These are phyloP conservation scores for Brachynemurus nebulosus DNA, from an alignment of 2,888 invertebrate species.

Conservation along the genomic window DNA sequence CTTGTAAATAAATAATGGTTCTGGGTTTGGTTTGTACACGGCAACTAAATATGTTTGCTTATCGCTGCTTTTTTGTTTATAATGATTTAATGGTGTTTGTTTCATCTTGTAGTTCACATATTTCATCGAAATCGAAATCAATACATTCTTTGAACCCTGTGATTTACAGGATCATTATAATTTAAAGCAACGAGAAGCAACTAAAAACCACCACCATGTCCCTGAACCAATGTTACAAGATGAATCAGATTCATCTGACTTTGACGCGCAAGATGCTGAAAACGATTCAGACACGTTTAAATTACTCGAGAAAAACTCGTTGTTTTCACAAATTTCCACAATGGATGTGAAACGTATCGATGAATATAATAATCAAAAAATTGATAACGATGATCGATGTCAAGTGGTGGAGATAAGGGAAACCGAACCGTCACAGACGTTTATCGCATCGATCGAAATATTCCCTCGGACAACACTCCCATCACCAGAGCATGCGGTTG, in stretches of 20 bases:
- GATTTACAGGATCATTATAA: conserved; percentile 2
- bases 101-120: no score
- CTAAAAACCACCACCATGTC: not conserved
- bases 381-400: conserved; percentile 28
- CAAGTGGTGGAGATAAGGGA: conserved; percentile 55
- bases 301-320: conserved; percentile 48
- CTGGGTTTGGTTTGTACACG: no score
- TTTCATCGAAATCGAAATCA: no score
- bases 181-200: conserved; percentile 2
- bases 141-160: no score
- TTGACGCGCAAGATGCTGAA: conserved; percentile 23
- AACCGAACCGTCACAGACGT: conserved; percentile 51
- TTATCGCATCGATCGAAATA: conserved; percentile 35
- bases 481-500: conserved; percentile 26
- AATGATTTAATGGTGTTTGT: no score
- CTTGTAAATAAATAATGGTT: no score
- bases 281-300: conserved; percentile 37
- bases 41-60: no score
- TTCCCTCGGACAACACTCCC: conserved; percentile 10
- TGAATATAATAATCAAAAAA: conserved; percentile 11
- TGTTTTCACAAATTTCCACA: conserved; percentile 52
- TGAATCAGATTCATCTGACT: not conserved
- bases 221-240: conserved; percentile 4
- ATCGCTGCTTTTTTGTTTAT: no score
- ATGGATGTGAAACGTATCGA: conserved; percentile 20